phyloP scores from a whole-genome alignment of 35 echinoderm and acorn worm species.

The Stichopus chloronotus region DNA sequence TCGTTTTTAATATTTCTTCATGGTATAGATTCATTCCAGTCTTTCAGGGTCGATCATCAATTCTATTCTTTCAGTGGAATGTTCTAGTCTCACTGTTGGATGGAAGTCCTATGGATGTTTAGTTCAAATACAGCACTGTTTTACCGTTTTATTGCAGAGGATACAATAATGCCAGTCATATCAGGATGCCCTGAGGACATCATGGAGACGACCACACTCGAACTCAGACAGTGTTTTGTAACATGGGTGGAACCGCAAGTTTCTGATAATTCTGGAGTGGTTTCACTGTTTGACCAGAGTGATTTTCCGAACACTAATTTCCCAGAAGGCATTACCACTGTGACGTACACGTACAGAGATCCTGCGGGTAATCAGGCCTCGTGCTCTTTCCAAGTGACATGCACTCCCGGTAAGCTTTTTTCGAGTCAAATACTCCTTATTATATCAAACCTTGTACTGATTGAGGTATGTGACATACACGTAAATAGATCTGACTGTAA shows the following conservation, averaged over 20 bases:
- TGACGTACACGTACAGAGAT: constrained; percentile 26
- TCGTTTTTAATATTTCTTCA: no score
- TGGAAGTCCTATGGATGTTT: no score
- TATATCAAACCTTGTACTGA: neutral
- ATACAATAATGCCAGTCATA: constrained; percentile 39
- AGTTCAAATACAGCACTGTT: neutral
- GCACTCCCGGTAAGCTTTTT: neutral
- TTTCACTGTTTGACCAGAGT: constrained; percentile 11
- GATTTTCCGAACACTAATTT: constrained; percentile 38
- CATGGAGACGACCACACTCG: constrained; percentile 15
- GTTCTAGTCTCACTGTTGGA: no score
- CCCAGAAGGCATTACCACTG: neutral
- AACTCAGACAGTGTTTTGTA: neutral
- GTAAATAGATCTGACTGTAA: neutral
- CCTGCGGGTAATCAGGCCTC: constrained; percentile 5
- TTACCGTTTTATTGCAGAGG: neutral
- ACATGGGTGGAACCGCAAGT: constrained; percentile 60
- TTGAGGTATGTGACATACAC: neutral
- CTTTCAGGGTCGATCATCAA: no score
- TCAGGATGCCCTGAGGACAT: constrained; percentile 51
- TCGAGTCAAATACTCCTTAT: neutral
- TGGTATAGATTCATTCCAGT: no score
- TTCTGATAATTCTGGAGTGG: constrained; percentile 70
- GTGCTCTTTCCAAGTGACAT: constrained; percentile 3
- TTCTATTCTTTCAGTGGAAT: no score